Percentiles rank a stretch among this genome's conserved stretches.
Conservation (phyloP, 1,140 invertebrate genomes). For the Sitobion miscanthi region DNA sequence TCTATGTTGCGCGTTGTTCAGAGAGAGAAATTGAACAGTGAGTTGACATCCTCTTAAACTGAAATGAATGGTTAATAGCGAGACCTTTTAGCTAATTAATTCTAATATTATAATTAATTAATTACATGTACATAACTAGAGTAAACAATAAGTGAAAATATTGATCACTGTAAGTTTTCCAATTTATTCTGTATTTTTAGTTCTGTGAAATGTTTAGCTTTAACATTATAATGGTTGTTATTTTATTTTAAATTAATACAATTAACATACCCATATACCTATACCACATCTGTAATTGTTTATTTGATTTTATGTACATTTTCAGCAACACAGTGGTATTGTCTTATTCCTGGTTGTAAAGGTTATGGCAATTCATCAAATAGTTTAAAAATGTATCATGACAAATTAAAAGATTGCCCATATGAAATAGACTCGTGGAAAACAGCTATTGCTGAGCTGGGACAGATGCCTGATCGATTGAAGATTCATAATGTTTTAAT, state of each 20-base stretch:
- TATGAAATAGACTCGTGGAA: conserved; percentile 47
- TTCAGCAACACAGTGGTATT: neutral
- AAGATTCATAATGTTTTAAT: neutral
- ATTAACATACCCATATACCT: too few relatives aligned
- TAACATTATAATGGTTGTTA: neutral
- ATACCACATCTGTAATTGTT: too few relatives aligned
- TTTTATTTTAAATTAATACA: neutral
- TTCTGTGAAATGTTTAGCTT: neutral
- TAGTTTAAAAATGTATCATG: neutral
- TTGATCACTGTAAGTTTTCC: neutral
- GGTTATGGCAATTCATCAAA: conserved; percentile 22
- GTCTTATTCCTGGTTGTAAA: conserved; percentile 4
- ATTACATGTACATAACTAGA: neutral
- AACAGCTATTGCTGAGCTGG: conserved; percentile 23
- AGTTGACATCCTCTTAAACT: too few relatives aligned
- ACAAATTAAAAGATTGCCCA: neutral
- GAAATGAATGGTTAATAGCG: too few relatives aligned
- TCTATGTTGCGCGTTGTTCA: too few relatives aligned
- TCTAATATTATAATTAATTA: neutral
- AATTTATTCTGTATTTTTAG: neutral
- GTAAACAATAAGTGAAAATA: neutral
- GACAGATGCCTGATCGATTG: conserved; percentile 23
- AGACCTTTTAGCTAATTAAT: neutral
- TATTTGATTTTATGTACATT: too few relatives aligned
- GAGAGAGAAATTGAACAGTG: too few relatives aligned